These are phyloP conservation scores for Prosopocoilus inquinatus DNA, from an alignment of 2,888 invertebrate genomes.

Conservation along the genomic window DNA sequence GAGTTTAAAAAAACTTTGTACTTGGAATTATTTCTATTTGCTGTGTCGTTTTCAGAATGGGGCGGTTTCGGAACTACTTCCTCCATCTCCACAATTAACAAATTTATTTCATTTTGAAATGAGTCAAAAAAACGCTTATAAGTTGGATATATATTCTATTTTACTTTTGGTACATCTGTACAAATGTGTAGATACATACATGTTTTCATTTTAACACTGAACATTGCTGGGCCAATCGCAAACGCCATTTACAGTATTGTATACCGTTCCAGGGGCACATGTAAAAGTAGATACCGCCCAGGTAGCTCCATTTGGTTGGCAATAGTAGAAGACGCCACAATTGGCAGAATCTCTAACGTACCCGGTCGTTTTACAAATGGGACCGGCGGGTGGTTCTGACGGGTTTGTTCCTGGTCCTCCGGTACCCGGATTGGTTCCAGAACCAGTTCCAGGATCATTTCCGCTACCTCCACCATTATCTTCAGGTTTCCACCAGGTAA, in stretches of 20 bases:
- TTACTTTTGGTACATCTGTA: too few species aligned
- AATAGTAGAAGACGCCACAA: slow-evolving; percentile 49
- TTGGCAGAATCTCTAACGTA: slow-evolving; percentile 46
- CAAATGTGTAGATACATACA: too few species aligned
- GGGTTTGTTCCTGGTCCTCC: not conserved
- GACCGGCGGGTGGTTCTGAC: not conserved
- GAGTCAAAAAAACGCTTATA: too few species aligned
- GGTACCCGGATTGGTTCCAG: not conserved
- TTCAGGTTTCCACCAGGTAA: not conserved
- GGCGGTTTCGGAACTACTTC: too few species aligned
- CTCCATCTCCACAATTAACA: too few species aligned
- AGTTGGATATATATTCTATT: too few species aligned
- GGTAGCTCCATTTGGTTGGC: slow-evolving; percentile 33
- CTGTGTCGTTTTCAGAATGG: too few species aligned
- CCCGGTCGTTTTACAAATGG: slow-evolving; percentile 46
- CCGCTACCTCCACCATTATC: not conserved
- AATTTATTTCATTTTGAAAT: too few species aligned
- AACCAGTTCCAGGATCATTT: not conserved
- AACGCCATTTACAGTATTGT: slow-evolving; percentile 39
- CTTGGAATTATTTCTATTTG: too few species aligned
- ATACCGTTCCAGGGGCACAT: slow-evolving; percentile 46
- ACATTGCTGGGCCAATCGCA: slow-evolving; percentile 49
- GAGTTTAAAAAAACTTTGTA: too few species aligned
- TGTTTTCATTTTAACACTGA: slow-evolving; percentile 18
- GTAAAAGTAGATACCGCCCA: slow-evolving; percentile 35